These are phyloP conservation scores for Bradypodion pumilum DNA, from an alignment of 2,797 vertebrate species.

Conservation along the genomic window DNA sequence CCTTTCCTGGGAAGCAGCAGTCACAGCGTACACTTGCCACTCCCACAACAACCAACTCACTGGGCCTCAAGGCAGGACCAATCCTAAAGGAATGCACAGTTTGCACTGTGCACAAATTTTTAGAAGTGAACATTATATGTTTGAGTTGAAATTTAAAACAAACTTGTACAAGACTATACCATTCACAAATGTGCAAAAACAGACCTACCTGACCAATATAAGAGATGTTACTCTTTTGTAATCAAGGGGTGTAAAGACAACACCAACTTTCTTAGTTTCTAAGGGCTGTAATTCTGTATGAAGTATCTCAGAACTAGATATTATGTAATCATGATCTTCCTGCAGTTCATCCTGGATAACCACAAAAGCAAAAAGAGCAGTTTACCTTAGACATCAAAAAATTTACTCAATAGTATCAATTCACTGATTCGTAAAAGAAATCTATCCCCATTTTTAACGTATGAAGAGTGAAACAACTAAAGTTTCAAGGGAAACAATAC, in stretches of 20 bases:
- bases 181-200: not conserved
- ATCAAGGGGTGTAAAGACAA: constrained; percentile 88
- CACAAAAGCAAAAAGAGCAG: not conserved
- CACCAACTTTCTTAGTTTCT: constrained; percentile 85
- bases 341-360: constrained; percentile 59
- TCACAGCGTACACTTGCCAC: too few relatives aligned
- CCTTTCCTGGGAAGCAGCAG: too few relatives aligned
- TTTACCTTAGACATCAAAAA: not conserved
- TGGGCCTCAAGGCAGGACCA: too few relatives aligned
- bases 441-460: constrained; percentile 13
- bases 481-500: constrained; percentile 36
- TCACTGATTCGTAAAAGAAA: constrained; percentile 15
- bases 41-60: too few relatives aligned
- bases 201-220: constrained; percentile 89
- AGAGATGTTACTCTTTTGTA: constrained; percentile 89
- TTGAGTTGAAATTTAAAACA: constrained; percentile 2
- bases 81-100: too few relatives aligned
- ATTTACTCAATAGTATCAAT: not conserved
- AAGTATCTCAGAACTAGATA: constrained; percentile 72
- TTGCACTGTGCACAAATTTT: not conserved
- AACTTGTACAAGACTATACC: not conserved
- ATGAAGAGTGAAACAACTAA: not conserved
- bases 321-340: constrained; percentile 56
- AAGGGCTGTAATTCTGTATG: constrained; percentile 86
- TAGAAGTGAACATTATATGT: not conserved